Evolutionary conservation across 2,888 invertebrate genomes (phyloP), one percentile per base, ranked within the genome.

Genomic region (Trissoscelio sp.): DNA sequence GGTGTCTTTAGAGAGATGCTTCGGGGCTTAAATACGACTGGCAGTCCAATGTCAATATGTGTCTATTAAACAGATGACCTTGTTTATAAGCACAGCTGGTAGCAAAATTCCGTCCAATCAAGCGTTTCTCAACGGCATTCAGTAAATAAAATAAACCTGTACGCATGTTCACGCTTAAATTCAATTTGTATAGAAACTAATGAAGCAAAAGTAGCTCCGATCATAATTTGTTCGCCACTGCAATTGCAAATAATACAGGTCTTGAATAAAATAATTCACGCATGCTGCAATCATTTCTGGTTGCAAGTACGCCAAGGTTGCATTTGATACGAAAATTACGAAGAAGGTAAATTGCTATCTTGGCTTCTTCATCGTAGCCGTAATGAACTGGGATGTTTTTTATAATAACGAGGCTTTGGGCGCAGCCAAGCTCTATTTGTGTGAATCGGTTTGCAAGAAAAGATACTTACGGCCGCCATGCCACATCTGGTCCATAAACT

Each of bases 21-120:
- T 67, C n/a, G n/a, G n/a, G n/a, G n/a, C n/a, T n/a, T n/a, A n/a
- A n/a, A n/a, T n/a, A n/a, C n/a, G n/a, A n/a, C n/a, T n/a, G n/a
- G n/a, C n/a, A n/a, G 28, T 37, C 28, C 11, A 46, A 22, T 42
- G 81, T 75, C 82, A 66, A 79, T 82, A 66, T 22, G 66, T 57
- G 75, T 82, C 82, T 77, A 82, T 82, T 73, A 82, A 82, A 73
- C 77, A 64, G 58, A 79, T 62, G 60, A 77, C 77, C 73, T 69
- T 79, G 20, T 79, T 77, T 73, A 62, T 58, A 20, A 22, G 53
- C 82, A 42, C 82, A 82, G 82, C 82, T 82, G 82, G 82, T 82
- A 64, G 66, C 70, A n/a, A 64, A 74, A 79, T 55, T 44, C 31
- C 18, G 31, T 16, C 20, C 64, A 44, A 66, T 69, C 77, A 22